Conservation (phyloP, 2,797 vertebrate genomes). For the Rhinoraja longicauda region DNA sequence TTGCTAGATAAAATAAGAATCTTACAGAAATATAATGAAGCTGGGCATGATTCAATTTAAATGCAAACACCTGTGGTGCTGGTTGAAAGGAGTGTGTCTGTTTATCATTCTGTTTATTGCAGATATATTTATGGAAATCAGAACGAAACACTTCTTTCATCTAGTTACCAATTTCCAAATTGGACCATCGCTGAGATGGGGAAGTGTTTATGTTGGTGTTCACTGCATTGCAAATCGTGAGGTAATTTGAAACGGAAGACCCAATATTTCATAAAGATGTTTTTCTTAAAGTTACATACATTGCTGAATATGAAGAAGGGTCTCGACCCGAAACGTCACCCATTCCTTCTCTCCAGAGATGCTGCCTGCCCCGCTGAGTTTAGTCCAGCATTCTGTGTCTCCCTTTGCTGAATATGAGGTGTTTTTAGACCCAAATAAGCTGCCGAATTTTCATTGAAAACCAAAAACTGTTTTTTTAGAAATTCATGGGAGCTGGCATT, state of each 20-base stretch:
- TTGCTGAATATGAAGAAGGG: background rate
- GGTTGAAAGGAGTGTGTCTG: background rate
- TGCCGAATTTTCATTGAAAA: background rate
- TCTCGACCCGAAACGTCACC: too few species aligned
- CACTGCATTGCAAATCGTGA: background rate
- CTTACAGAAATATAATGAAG: background rate
- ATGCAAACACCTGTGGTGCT: background rate
- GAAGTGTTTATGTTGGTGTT: background rate
- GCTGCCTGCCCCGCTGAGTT: too few species aligned
- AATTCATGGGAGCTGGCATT: background rate
- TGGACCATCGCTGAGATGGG: background rate
- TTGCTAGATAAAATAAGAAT: background rate
- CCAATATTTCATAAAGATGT: background rate
- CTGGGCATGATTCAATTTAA: background rate
- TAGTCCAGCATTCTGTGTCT: too few species aligned
- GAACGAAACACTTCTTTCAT: background rate
- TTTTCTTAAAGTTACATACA: background rate
- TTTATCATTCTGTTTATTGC: background rate
- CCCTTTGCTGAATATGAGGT: background rate
- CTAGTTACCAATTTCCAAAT: background rate
- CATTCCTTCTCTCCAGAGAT: too few species aligned
- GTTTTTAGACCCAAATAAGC: background rate
- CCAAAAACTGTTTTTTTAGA: background rate
- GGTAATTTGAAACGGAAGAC: background rate
- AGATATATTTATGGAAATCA: conserved; percentile 16